These are phyloP conservation scores for Ashinkailepas kermadecensis DNA, from an alignment of 2,888 invertebrate species.

Conservation along the genomic window DNA sequence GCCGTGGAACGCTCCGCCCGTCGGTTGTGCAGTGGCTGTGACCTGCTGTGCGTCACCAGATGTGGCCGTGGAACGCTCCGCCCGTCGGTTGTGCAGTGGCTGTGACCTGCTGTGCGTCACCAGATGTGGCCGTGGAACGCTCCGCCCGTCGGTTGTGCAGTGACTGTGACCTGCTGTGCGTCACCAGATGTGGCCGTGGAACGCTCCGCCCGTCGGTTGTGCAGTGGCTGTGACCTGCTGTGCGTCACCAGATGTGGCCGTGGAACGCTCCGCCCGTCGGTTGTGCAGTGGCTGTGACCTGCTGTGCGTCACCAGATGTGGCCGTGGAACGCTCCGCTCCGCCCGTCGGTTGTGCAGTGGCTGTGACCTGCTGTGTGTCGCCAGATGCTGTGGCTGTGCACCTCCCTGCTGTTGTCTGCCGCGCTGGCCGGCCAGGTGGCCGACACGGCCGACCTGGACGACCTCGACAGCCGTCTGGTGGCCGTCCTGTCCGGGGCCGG, in stretches of 20 bases:
- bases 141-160: too few species aligned
- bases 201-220: too few species aligned
- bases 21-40: too few species aligned
- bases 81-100: too few species aligned
- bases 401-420: background rate
- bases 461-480: background rate
- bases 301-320: background rate
- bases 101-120: background rate
- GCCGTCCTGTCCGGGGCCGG: too few species aligned
- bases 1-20: too few species aligned
- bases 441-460: background rate
- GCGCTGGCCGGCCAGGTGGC: background rate
- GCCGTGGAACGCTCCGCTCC: background rate
- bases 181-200: background rate
- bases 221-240: background rate
- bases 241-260: background rate
- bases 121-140: background rate
- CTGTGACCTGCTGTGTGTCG: background rate
- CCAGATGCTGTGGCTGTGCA: background rate
- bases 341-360: too few species aligned
- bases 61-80: background rate
- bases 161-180: background rate
- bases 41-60: background rate
- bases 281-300: too few species aligned
- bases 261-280: too few species aligned